These are phyloP conservation scores for Lophius piscatorius DNA, from an alignment of 2,113 vertebrate genomes.

Conservation along the genomic window DNA sequence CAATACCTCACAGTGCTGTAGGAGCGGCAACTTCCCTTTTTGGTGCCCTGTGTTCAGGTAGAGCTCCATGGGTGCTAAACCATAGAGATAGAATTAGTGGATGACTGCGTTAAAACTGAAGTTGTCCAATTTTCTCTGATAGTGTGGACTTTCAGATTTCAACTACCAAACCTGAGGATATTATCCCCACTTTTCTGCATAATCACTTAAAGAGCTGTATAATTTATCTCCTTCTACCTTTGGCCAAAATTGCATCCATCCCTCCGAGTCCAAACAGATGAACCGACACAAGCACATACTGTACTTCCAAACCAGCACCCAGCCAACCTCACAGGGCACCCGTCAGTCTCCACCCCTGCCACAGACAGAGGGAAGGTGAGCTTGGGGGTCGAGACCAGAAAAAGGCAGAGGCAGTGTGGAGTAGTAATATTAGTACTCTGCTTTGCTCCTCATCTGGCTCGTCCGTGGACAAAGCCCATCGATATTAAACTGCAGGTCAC, in stretches of 20 bases:
- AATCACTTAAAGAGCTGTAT: too few species aligned
- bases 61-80: too few species aligned
- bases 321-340: conserved; percentile 19
- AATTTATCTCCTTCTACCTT: too few species aligned
- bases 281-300: conserved; percentile 7
- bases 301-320: background rate
- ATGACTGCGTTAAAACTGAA: too few species aligned
- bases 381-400: conserved; percentile 38
- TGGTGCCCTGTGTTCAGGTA: too few species aligned
- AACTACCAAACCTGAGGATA: too few species aligned
- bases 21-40: too few species aligned
- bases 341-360: conserved; percentile 31
- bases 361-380: conserved; percentile 33
- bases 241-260: background rate
- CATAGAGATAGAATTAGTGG: too few species aligned
- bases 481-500: conserved; percentile 74
- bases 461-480: conserved; percentile 65
- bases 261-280: conserved; percentile 3
- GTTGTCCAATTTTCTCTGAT: too few species aligned
- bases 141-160: too few species aligned
- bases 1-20: too few species aligned
- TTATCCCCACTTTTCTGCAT: too few species aligned
- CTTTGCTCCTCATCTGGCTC: conserved; percentile 63
- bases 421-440: conserved; percentile 46
- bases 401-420: conserved; percentile 28